phyloP scores from a whole-genome alignment of 2,797 vertebrate genomes.

The Oreochromis grahami region DNA sequence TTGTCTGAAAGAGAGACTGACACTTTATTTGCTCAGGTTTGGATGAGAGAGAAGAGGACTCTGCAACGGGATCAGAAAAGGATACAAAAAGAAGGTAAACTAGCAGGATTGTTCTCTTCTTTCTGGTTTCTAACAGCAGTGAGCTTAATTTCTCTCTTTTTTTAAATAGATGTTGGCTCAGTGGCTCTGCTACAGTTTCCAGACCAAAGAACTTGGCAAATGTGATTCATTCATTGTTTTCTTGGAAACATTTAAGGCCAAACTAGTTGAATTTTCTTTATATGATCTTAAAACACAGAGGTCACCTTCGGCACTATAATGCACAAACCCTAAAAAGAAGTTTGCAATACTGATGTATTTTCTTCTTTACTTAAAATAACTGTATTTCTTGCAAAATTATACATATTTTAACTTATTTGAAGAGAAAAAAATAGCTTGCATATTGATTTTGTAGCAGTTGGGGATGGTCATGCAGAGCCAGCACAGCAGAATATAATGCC shows the following conservation, averaged over 20 bases:
- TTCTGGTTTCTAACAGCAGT: background rate
- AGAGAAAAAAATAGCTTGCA: background rate
- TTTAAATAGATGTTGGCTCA: background rate
- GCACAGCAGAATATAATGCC: background rate
- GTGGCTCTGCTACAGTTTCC: accelerated
- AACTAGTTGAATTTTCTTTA: background rate
- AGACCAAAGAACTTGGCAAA: background rate
- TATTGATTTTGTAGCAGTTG: background rate
- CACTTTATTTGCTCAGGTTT: background rate
- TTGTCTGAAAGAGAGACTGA: background rate
- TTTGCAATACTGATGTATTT: background rate
- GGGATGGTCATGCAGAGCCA: background rate
- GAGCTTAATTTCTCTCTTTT: background rate
- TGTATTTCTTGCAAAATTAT: accelerated
- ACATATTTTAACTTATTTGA: background rate
- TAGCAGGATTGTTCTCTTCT: background rate
- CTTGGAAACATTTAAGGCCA: background rate
- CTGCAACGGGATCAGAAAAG: constrained; percentile 13
- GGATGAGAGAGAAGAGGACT: constrained; percentile 33
- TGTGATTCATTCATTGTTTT: background rate
- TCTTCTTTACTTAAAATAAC: background rate
- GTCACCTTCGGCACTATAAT: accelerated
- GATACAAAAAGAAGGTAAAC: constrained; percentile 4
- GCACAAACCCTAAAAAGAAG: background rate
- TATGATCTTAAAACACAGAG: background rate